These are phyloP conservation scores for Mastacembelus armatus DNA, from an alignment of 2,797 vertebrate genomes.

Conservation along the genomic window DNA sequence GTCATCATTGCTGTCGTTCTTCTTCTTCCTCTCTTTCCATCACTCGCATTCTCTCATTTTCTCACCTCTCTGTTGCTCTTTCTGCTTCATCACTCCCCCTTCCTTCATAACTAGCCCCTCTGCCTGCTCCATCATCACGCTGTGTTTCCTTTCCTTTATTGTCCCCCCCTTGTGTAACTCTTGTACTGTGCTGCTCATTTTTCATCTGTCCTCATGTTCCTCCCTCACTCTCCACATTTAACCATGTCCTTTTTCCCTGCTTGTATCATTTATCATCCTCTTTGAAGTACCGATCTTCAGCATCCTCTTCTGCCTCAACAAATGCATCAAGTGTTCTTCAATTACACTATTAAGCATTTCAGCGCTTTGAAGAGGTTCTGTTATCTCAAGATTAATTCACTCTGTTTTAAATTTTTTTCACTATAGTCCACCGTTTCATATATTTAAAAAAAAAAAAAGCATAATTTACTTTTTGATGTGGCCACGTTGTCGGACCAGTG, in stretches of 20 bases:
- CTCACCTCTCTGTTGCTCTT: constrained; percentile 10
- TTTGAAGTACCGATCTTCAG: neutral
- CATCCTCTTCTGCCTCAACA: constrained; percentile 2
- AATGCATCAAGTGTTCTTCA: constrained; percentile 27
- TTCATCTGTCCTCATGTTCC: constrained; percentile 32
- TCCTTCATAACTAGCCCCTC: constrained; percentile 12
- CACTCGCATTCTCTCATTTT: constrained; percentile 24
- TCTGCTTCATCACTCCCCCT: constrained; percentile 38
- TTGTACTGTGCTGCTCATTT: constrained; percentile 17
- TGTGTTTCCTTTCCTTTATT: constrained; percentile 16
- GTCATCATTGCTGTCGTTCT: constrained; percentile 32
- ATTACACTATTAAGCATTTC: constrained; percentile 4
- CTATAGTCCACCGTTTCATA: neutral
- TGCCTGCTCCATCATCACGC: constrained; percentile 27
- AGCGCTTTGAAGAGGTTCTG: neutral
- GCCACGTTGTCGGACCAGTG: too few relatives aligned
- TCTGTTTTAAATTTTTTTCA: neutral
- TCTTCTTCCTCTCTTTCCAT: constrained; percentile 25
- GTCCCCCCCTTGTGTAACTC: neutral
- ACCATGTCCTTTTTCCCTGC: neutral
- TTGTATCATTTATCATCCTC: constrained; percentile 18
- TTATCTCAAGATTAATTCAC: accelerated
- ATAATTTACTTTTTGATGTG: too few relatives aligned
- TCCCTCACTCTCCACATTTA: neutral
- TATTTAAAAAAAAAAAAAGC: neutral